phyloP scores from a whole-genome alignment of 2,797 vertebrate genomes.

The Microchirus variegatus region DNA sequence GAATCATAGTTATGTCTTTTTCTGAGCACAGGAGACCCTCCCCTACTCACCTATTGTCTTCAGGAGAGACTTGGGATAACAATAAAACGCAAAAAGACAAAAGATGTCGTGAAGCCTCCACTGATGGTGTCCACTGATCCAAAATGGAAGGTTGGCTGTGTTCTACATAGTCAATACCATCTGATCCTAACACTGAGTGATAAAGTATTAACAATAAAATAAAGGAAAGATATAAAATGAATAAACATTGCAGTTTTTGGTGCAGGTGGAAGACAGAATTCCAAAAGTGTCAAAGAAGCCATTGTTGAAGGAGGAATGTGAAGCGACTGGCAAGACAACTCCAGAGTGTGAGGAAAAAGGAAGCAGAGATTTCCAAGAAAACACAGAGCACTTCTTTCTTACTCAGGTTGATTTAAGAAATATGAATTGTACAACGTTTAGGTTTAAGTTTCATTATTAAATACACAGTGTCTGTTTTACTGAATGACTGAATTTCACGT shows the following conservation, averaged over 20 bases:
- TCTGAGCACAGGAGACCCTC: slow-evolving; percentile 77
- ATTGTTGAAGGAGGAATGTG: slow-evolving; percentile 19
- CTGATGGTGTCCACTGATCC: slow-evolving; percentile 68
- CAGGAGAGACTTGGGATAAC: slow-evolving; percentile 83
- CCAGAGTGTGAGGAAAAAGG: background rate
- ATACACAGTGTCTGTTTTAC: background rate
- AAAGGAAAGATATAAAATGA: no score
- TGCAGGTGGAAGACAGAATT: slow-evolving; percentile 74
- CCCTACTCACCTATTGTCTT: slow-evolving; percentile 83
- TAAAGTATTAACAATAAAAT: no score
- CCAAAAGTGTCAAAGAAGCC: slow-evolving; percentile 72
- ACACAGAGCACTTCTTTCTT: slow-evolving; percentile 80
- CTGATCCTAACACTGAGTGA: background rate
- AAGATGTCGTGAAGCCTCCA: slow-evolving; percentile 51
- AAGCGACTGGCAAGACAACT: no score
- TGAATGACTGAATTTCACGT: slow-evolving; percentile 1
- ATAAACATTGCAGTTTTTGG: background rate
- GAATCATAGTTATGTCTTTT: background rate
- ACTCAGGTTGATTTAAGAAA: slow-evolving; percentile 84
- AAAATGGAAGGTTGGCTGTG: slow-evolving; percentile 78
- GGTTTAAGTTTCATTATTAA: background rate
- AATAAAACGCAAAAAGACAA: slow-evolving; percentile 72
- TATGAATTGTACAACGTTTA: background rate
- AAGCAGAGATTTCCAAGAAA: slow-evolving; percentile 34
- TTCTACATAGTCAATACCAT: background rate